A percentile compares a stretch with the other conserved stretches of the same genome.
These are phyloP conservation scores for Xenopus tropicalis DNA, from an alignment of 2,113 vertebrate genomes.

Conservation along the genomic window UCB_Xtro_10.0 CM004446.2:25697001-25697500, in stretches of 20 bases:
- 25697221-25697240: slow-evolving; percentile 4
- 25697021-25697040: slow-evolving; percentile 22
- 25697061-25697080: slow-evolving; percentile 9
- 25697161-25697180: slow-evolving; percentile 20
- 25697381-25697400: background rate
- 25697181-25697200: slow-evolving; percentile 12
- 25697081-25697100: slow-evolving; percentile 21
- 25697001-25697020: slow-evolving; percentile 17
- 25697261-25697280: too few relatives aligned
- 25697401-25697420: too few relatives aligned
- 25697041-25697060: slow-evolving; percentile 36
- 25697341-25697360: background rate
- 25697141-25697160: slow-evolving; percentile 12
- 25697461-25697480: too few relatives aligned
- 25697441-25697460: too few relatives aligned
- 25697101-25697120: slow-evolving; percentile 32
- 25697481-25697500: too few relatives aligned
- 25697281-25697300: too few relatives aligned
- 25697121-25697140: slow-evolving; percentile 22
- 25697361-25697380: background rate
- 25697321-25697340: background rate
- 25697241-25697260: slow-evolving; percentile 3
- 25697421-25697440: too few relatives aligned
- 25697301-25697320: background rate
- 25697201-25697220: slow-evolving; percentile 17